Evolutionary conservation across 2,888 invertebrate species (phyloP), one percentile per base, ranked within the genome.

Genomic region (Sylvicola cinctus): DNA sequence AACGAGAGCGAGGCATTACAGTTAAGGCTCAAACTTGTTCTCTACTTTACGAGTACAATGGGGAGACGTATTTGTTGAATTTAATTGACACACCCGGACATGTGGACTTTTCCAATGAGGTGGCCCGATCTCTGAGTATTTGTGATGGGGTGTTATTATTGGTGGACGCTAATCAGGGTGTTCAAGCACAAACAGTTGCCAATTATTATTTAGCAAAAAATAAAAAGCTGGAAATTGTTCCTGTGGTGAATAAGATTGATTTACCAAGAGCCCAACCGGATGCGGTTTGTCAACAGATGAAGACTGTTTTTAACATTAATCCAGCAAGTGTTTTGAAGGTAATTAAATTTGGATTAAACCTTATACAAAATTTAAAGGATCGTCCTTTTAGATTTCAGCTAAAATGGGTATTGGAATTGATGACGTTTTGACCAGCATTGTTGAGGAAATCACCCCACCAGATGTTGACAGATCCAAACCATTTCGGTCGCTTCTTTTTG

Each of bases 41-140:
- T 1, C 62, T 98, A 40, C 66, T 81, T 40, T 81, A 87, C 50
- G 64, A 63, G 16, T 71, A 76, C 46, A 63, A 70, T 23, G 70
- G 68, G 35, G 60, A 73, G 46, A 57, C 67, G 15, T 93, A 87
- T 59, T 62, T 93, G 20, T 62, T 98, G 2, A 96, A 96, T 58
- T 67, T 96, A 16, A 93, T 98, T 45, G 96, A 98, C 54, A 96
- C 96, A 13, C 96, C 96, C 4, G 93, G 96, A 3, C 96, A 96
- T 67, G 95, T 95, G 1, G 96, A 98, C 57, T 96, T 96, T 57
- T 76, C 83, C 12, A 90, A 85, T 62, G 95, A 96, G 66, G 95
- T 91, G 41, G 74, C 83, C 2, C 65, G 95, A 36, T 93, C 93
- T 32, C 63, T 96, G 36, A 69, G 79, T 38, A 88, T 90, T 32